Conservation (phyloP, 2,797 vertebrate genomes). For the Bucorvus abyssinicus region DNA sequence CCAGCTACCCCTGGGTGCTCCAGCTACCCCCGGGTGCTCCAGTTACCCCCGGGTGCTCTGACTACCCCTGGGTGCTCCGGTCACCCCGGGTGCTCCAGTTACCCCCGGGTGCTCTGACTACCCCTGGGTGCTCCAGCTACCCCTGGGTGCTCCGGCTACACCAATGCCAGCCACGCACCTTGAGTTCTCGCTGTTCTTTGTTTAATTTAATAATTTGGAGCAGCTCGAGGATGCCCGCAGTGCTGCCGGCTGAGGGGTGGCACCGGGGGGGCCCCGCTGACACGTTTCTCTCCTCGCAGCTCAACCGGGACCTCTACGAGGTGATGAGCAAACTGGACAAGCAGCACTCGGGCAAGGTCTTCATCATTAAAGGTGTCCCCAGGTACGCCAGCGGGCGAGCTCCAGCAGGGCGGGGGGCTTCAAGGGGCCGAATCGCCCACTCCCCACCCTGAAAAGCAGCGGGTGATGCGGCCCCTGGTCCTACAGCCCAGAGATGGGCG, state of each 20-base stretch:
- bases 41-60: no score
- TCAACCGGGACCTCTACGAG: constrained; percentile 85
- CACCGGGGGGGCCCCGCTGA: background rate
- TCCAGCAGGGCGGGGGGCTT: fast-evolving
- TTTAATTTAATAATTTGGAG: background rate
- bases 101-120: no score
- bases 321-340: constrained; percentile 90
- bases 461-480: fast-evolving
- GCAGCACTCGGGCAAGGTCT: constrained; percentile 90
- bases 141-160: no score
- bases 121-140: no score
- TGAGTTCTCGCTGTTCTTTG: fast-evolving
- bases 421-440: fast-evolving
- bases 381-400: constrained; percentile 71
- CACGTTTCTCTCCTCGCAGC: constrained; percentile 64
- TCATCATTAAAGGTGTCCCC: constrained; percentile 85
- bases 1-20: no score
- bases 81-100: no score
- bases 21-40: no score
- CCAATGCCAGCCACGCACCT: fast-evolving
- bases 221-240: fast-evolving
- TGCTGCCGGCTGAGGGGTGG: background rate
- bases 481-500: fast-evolving
- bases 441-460: fast-evolving
- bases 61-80: no score